Evolutionary conservation across 2,888 invertebrate species (phyloP).

Genomic region (Macrosiphum euphorbiae): DNA sequence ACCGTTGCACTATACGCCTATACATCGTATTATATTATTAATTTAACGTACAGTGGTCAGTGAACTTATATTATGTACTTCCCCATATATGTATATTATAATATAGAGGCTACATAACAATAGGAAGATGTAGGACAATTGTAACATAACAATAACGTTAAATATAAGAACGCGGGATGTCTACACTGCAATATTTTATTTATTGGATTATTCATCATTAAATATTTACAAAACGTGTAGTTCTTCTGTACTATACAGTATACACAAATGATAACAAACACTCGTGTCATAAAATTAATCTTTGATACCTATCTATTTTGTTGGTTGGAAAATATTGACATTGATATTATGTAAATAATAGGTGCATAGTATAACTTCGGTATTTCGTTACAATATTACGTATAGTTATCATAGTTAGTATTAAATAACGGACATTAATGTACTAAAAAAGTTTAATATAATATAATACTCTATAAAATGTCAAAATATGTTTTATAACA

Average conservation of each 20-base stretch:
- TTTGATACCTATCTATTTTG: background rate
- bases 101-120: background rate
- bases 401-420: too few relatives aligned
- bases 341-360: background rate
- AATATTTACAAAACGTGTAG: background rate
- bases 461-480: too few relatives aligned
- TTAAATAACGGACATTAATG: too few relatives aligned
- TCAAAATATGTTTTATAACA: too few relatives aligned
- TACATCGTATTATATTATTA: background rate
- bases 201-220: background rate
- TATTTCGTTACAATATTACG: too few relatives aligned
- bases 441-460: too few relatives aligned
- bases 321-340: background rate
- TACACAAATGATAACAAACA: background rate
- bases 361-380: too few relatives aligned
- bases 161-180: background rate
- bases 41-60: background rate
- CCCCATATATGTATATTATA: background rate
- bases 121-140: background rate
- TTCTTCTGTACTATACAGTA: background rate
- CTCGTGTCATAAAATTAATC: background rate
- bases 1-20: too few relatives aligned
- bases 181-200: background rate
- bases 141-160: background rate
- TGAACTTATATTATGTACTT: background rate